Evolutionary conservation across 2,888 invertebrate species (phyloP).

Genomic region (Thalpophila matura): DNA sequence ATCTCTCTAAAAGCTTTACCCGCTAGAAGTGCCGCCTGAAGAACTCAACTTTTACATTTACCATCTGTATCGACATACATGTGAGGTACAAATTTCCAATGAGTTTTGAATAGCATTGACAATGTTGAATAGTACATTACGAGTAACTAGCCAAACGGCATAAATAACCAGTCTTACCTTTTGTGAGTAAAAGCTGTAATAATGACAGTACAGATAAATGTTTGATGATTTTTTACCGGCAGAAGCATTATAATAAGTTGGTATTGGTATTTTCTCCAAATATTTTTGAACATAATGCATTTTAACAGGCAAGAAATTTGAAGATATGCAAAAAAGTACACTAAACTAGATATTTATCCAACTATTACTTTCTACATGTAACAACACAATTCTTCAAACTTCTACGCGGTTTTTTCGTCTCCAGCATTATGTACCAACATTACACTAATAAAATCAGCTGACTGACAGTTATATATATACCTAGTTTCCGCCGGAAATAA

Average conservation of each 20-base stretch:
- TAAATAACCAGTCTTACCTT: constrained; percentile 89
- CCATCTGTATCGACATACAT: too few species aligned
- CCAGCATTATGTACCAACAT: constrained; percentile 77
- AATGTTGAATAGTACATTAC: too few species aligned
- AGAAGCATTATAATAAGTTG: constrained; percentile 71
- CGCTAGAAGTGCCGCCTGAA: too few species aligned
- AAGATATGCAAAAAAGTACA: constrained; percentile 46
- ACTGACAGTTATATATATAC: too few species aligned
- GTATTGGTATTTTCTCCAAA: constrained; percentile 79
- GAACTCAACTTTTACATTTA: too few species aligned
- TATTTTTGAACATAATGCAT: constrained; percentile 88
- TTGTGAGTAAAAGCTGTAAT: constrained; percentile 94
- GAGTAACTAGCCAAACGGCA: too few species aligned
- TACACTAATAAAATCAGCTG: constrained; percentile 83
- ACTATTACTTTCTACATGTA: constrained; percentile 60
- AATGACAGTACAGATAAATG: constrained; percentile 92
- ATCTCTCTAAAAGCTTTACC: too few species aligned
- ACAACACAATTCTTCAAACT: constrained; percentile 67
- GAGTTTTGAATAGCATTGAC: too few species aligned
- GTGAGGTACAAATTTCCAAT: too few species aligned
- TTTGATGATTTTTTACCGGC: constrained; percentile 83
- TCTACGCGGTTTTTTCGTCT: constrained; percentile 76
- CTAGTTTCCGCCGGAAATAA: constrained; percentile 31
- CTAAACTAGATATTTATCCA: constrained; percentile 48
- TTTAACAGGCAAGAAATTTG: constrained; percentile 55